phyloP scores from a whole-genome alignment of 1,140 invertebrate species.

The Reticulitermes speratus region DNA sequence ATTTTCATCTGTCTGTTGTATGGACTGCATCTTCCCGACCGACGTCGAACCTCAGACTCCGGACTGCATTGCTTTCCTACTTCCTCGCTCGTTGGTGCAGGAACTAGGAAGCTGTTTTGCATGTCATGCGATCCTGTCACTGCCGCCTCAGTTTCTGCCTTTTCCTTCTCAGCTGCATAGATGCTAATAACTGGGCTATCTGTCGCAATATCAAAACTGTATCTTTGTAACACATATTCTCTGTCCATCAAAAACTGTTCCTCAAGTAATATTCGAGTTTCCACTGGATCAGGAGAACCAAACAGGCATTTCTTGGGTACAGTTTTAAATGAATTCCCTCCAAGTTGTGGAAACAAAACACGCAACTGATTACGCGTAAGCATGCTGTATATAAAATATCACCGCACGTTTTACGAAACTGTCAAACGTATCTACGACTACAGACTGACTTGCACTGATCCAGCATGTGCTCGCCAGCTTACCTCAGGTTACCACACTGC shows the following conservation, averaged over 20 bases:
- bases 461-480: no score
- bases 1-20: neutral
- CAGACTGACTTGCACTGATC: no score
- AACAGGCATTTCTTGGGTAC: neutral
- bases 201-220: neutral
- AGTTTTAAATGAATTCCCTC: neutral
- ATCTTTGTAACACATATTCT: neutral
- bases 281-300: neutral
- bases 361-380: neutral
- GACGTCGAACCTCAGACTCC: neutral
- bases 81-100: neutral
- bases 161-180: neutral
- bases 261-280: neutral
- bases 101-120: neutral
- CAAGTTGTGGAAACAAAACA: neutral
- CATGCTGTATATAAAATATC: neutral
- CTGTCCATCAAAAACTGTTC: neutral
- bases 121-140: neutral
- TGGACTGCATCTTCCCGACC: neutral
- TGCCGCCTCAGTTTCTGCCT: neutral
- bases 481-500: no score
- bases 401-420: no score
- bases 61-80: neutral
- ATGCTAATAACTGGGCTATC: neutral
- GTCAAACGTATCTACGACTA: no score